Evolutionary conservation across 2,797 vertebrate species (phyloP), one percentile per base, ranked within the genome.

Genomic region (Tinamus major): DNA sequence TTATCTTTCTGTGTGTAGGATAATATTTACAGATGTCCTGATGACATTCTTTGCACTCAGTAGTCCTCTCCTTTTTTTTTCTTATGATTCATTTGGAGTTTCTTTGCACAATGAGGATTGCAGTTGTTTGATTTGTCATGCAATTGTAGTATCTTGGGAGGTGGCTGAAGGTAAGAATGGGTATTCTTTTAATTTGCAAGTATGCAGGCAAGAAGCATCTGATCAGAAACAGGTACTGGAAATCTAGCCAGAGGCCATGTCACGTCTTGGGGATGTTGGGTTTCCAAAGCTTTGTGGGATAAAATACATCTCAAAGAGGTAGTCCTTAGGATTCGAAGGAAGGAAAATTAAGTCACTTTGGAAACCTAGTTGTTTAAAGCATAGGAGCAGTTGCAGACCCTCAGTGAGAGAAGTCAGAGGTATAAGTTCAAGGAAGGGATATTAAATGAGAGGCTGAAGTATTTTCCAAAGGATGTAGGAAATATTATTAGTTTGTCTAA

Each of bases 401-500:
- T 16, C 4, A 53, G 13, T 35, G 35, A 39, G 49, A 69, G 31
- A 29, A 24, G 55, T 24, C 27, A 61, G 67, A 84, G 39, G 6
- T 42, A 39, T 69, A 61, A 9, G 14, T 11, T 80, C 63, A 62
- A 89, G 70, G 53, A 90, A 61, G 48, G 7, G 46, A 69, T 48
- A 85, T 44, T 31, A 82, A 68, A 94, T 51, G 59, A 86, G 44
- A 90, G 72, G 64, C 80, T 81, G 64, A 80, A 77, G 31, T 58
- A 16, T 77, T 89, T 91, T 55, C 77, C 58, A 61, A 59, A 64
- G 61, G 89, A 90, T 79, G n/a, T 49, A 77, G 63, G 70, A 86
- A 83, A 72, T 84, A 63, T 39, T 83, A 67, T 68, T 95, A 87
- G 63, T 86, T 87, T 91, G 39, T 71, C 88, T 85, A 83, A 90